Evolutionary conservation across 2,113 vertebrate genomes (phyloP).

Genomic region (Rallus limicola): DNA sequence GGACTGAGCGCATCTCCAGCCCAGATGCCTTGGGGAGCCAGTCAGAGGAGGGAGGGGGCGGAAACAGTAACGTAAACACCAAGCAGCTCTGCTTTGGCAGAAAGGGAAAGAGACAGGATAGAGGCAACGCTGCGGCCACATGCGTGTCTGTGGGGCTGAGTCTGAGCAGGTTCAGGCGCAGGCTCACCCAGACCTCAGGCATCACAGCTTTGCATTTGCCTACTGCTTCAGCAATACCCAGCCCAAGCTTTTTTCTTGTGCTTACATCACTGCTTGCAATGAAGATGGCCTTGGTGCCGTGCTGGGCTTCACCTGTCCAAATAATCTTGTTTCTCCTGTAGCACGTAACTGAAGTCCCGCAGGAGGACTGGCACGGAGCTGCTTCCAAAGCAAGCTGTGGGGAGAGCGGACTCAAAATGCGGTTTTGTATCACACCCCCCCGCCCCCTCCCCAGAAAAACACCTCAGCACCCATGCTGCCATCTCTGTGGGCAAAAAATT

Average conservation of each 20-base stretch:
- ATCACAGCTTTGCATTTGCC: constrained; percentile 4
- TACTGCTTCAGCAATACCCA: background rate
- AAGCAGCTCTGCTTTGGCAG: background rate
- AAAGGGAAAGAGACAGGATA: background rate
- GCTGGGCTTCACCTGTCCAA: background rate
- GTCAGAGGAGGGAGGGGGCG: background rate
- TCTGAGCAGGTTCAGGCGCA: background rate
- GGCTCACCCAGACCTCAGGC: background rate
- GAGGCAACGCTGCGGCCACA: fast-evolving
- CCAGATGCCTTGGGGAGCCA: fast-evolving
- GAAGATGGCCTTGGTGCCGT: background rate
- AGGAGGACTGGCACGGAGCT: fast-evolving
- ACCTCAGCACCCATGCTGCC: fast-evolving
- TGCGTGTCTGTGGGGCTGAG: background rate
- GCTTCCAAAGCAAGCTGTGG: fast-evolving
- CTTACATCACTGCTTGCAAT: background rate
- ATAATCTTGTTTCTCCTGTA: fast-evolving
- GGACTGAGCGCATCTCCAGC: fast-evolving
- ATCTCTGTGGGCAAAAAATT: fast-evolving
- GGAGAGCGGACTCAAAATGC: background rate
- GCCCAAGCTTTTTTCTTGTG: background rate
- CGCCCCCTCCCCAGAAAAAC: background rate
- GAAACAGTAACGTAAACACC: fast-evolving
- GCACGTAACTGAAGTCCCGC: fast-evolving
- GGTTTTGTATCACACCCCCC: too few relatives aligned